A percentile compares a stretch with the other conserved stretches of the same genome.
These are phyloP conservation scores for Arrhopalites spinosus DNA, from an alignment of 2,888 invertebrate genomes.

Conservation along the genomic window DNA sequence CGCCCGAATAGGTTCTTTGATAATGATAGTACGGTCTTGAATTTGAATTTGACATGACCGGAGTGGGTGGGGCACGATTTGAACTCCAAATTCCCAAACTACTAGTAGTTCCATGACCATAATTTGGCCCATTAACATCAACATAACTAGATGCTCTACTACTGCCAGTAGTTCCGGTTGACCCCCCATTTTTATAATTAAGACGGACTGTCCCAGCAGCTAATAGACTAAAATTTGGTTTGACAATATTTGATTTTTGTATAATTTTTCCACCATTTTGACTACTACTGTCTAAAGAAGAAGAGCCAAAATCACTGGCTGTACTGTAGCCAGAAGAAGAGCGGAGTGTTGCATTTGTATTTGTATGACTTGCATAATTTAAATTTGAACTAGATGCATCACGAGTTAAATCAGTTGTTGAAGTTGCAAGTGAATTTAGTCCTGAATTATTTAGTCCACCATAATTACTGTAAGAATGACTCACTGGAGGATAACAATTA, in stretches of 20 bases:
- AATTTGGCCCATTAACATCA: constrained; percentile 7
- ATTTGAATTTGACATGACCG: neutral
- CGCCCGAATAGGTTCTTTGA: constrained; percentile 39
- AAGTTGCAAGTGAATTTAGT: constrained; percentile 18
- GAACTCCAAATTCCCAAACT: neutral
- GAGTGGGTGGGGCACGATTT: neutral
- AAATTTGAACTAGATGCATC: neutral
- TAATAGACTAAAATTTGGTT: constrained; percentile 19
- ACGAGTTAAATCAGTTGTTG: constrained; percentile 23
- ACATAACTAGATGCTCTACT: constrained; percentile 21
- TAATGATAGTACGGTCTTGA: constrained; percentile 32
- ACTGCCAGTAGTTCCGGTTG: neutral
- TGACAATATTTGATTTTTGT: neutral
- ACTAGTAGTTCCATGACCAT: neutral
- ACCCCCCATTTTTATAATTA: constrained; percentile 1
- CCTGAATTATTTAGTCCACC: neutral
- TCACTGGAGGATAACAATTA: constrained; percentile 19
- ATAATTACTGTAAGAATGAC: neutral
- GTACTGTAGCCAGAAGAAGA: constrained; percentile 43
- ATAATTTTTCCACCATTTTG: neutral
- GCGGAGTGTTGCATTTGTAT: constrained; percentile 20
- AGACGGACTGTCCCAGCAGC: constrained; percentile 28
- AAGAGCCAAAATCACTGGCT: constrained; percentile 39
- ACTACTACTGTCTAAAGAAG: neutral
- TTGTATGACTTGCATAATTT: neutral